phyloP scores from a whole-genome alignment of 2,797 vertebrate species.

The Garrulus glandarius region DNA sequence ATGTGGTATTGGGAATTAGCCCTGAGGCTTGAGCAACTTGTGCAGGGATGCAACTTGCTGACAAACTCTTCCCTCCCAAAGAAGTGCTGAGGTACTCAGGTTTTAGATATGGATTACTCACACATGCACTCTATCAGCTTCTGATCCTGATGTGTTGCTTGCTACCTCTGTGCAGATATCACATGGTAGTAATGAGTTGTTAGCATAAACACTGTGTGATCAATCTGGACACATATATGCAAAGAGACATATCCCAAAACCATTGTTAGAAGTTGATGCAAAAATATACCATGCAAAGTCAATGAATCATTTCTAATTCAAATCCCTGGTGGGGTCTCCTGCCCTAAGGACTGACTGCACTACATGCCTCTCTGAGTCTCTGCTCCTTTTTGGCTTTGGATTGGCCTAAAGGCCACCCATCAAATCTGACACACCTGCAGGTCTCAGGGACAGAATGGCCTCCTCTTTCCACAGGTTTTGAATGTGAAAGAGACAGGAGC shows the following conservation, averaged over 20 bases:
- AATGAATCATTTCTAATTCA: background rate
- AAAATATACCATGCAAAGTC: background rate
- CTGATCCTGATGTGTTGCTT: background rate
- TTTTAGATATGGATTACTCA: background rate
- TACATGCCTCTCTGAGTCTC: background rate
- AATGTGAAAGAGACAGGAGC: background rate
- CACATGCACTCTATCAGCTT: background rate
- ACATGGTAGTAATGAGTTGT: background rate
- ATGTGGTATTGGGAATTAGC: background rate
- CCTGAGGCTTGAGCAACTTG: background rate
- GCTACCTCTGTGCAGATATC: background rate
- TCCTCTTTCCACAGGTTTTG: background rate
- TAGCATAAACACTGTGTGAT: background rate
- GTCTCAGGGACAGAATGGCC: accelerated
- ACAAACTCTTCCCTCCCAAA: background rate
- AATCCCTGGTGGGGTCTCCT: accelerated
- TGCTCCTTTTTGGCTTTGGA: background rate
- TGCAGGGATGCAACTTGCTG: background rate
- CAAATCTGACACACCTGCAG: background rate
- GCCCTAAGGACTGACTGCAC: accelerated
- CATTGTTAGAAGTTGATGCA: background rate
- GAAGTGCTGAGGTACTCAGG: background rate
- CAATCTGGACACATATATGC: background rate
- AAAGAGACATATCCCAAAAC: background rate
- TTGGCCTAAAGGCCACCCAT: background rate